Conservation (phyloP, 2,113 vertebrate genomes). For the Tenrec ecaudatus region DNA sequence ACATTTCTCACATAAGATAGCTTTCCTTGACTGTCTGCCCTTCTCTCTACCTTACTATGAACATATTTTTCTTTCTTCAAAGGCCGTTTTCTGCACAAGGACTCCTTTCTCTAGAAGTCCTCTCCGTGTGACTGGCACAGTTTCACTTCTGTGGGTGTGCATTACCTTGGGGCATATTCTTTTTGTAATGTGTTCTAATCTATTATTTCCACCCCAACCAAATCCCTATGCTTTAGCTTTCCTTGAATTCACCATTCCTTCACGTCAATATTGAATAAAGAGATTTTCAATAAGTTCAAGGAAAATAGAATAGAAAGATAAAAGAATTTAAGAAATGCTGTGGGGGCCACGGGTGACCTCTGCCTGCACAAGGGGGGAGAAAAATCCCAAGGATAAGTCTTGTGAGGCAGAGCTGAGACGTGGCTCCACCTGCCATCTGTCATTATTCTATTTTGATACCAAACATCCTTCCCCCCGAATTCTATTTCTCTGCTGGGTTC, state of each 20-base stretch:
- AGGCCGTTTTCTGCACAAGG: conserved; percentile 66
- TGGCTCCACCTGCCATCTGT: no score
- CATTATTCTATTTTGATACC: no score
- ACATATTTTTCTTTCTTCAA: conserved; percentile 54
- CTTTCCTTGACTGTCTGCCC: conserved; percentile 20
- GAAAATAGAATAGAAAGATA: no score
- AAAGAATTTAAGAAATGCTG: no score
- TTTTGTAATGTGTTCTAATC: conserved; percentile 38
- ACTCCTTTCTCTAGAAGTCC: conserved; percentile 71
- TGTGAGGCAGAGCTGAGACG: no score
- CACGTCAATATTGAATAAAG: neutral
- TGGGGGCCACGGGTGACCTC: no score
- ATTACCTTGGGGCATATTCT: conserved; percentile 15
- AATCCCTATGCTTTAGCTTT: conserved; percentile 12
- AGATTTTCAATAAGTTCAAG: no score
- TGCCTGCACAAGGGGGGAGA: no score
- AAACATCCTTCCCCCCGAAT: no score
- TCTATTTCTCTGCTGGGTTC: no score
- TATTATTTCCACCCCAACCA: conserved; percentile 19
- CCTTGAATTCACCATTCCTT: neutral
- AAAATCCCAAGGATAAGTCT: no score
- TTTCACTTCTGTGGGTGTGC: conserved; percentile 60
- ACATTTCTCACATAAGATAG: conserved; percentile 48
- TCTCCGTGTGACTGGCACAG: conserved; percentile 63
- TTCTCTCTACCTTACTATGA: conserved; percentile 61